These are phyloP conservation scores for Acipenser transmontanus DNA, from an alignment of 2,797 vertebrate genomes.

Conservation along the genomic window DNA sequence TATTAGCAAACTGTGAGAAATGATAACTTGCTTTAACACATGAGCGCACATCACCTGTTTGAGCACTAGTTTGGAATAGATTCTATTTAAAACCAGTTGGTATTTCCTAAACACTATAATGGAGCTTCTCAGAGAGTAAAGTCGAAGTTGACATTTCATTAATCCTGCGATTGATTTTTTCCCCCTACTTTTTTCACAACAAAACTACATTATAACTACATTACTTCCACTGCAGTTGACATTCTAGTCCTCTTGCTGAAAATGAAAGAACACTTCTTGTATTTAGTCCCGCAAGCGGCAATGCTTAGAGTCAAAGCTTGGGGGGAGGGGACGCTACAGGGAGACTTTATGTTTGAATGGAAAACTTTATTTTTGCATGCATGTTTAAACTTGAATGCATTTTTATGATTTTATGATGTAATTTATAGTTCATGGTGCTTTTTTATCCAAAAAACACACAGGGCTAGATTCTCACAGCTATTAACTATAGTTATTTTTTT, in stretches of 20 bases:
- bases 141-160: conserved; percentile 44
- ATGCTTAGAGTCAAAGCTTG: not conserved
- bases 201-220: conserved; percentile 41
- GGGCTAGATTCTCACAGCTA: too few relatives aligned
- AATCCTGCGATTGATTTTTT: conserved; percentile 42
- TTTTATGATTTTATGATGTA: too few relatives aligned
- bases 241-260: conserved; percentile 43
- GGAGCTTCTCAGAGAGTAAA: conserved; percentile 34
- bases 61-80: too few relatives aligned
- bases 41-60: too few relatives aligned
- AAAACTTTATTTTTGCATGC: too few relatives aligned
- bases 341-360: too few relatives aligned
- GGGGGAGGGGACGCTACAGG: too few relatives aligned
- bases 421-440: too few relatives aligned
- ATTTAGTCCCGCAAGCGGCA: conserved; percentile 21
- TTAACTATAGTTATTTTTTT: not conserved
- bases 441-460: too few relatives aligned
- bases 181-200: conserved; percentile 37
- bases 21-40: too few relatives aligned
- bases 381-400: too few relatives aligned
- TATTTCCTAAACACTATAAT: conserved; percentile 29
- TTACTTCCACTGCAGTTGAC: conserved; percentile 42
- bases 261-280: conserved; percentile 40
- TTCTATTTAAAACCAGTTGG: conserved; percentile 35
- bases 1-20: too few relatives aligned